These are phyloP conservation scores for Falco novaeseelandiae DNA, from an alignment of 2,797 vertebrate genomes.

Conservation along the genomic window DNA sequence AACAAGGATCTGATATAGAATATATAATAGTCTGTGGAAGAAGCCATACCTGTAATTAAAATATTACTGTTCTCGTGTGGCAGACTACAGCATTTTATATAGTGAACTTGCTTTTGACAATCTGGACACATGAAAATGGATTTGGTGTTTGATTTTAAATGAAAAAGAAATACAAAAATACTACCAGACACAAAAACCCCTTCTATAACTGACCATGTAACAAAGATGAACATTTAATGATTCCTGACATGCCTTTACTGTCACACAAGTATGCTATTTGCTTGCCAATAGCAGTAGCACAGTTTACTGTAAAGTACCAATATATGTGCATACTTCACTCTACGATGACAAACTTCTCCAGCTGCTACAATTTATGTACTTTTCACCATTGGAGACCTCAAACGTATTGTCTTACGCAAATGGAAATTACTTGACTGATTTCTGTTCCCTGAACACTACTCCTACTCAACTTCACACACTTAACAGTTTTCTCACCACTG, in stretches of 20 bases:
- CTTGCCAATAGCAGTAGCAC: neutral
- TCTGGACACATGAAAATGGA: neutral
- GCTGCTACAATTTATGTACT: neutral
- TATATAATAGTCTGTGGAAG: neutral
- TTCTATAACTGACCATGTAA: neutral
- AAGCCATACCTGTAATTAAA: neutral
- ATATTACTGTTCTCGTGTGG: neutral
- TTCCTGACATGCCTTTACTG: neutral
- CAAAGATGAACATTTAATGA: neutral
- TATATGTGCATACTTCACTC: neutral
- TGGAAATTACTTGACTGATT: neutral
- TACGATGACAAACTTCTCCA: neutral
- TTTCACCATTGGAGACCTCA: neutral
- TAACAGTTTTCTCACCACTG: neutral
- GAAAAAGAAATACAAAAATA: neutral
- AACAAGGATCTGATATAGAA: neutral
- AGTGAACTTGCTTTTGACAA: neutral
- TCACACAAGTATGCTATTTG: fast-evolving
- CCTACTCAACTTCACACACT: neutral
- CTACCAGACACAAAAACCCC: neutral
- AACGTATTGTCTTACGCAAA: neutral
- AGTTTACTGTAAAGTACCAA: neutral
- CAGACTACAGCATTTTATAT: neutral
- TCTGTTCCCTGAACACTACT: neutral
- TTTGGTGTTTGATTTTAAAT: neutral